Base-by-base conservation (phyloP, 2,113 vertebrate genomes). In the Charadrius vociferus region DNA sequence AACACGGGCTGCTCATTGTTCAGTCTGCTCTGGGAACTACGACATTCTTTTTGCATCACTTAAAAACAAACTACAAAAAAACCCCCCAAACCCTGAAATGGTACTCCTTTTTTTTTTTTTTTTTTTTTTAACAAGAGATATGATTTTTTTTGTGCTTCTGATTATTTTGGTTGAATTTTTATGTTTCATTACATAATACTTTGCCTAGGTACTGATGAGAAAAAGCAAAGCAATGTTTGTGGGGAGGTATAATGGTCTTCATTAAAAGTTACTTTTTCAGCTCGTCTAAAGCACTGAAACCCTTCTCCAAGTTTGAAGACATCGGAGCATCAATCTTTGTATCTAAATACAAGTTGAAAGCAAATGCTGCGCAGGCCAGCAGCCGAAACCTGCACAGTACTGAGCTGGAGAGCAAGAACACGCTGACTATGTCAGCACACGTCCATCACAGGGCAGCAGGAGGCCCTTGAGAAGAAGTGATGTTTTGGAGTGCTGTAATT, bases 31-130 rank as follows among this genome's bases (percentile, higher is more conserved):
- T 65, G n/a, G 43, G 23, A 53, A 20, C 26, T 53, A 10, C 0
- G 4, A n/a, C 8, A 7, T 56, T 58, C 62, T 70, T 73, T 47
- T 8, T 1, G 1, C 2, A 0, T n/a, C 61, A 43, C 43, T 49
- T 37, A 30, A 78, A 82, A 72, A 24, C 37, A 80, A 92, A 36
- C 27, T 41, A 27, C 37, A 17, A 80, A 68, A 37, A 26, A 37
- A 3, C 11, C 47, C 8, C 6, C n/a, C n/a, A n/a, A 62, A 8
- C 26, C 11, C 18, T 2, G 6, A 50, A 77, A 5, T 2, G 20
- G 6, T 7, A 34, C 14, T 24, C n/a, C 2, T 47, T 23, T 29
- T 32, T 34, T n/a, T 43, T 49, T 10, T 29, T n/a, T n/a, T n/a
- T n/a, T 18, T 18, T 56, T 56, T 32, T 34, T 56, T 34, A 34